Evolutionary conservation across 2,113 vertebrate genomes (phyloP), one percentile per base, ranked within the genome.

Genomic region (Pagrus major): DNA sequence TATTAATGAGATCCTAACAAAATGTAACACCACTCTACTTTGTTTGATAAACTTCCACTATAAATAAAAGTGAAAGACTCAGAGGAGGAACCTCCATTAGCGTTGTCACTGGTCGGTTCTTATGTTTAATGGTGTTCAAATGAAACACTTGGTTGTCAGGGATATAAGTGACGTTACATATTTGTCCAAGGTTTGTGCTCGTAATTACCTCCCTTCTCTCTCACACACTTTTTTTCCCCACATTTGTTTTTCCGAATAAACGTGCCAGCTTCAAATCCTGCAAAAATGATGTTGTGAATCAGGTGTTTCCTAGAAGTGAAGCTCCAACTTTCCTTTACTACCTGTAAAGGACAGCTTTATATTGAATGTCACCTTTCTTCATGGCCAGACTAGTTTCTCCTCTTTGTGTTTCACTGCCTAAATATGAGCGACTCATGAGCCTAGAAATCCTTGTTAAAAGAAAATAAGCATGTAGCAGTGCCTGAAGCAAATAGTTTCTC

Each of bases 401-500:
- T 59, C 72, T n/a, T 76, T 78, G 46, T 65, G 49, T 89, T 83
- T 83, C 47, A 52, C 21, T 55, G 4, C 54, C 69, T 72, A 49
- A 61, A 89, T 76, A 67, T 75, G n/a, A 71, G 39, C 68, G 35
- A 66, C 75, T 58, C 58, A 66, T 63, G 44, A 76, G 39, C 18
- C 69, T 73, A 5, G 42, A 87, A 78, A 68, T 76, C 74, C 89
- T 90, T 71, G 73, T 91, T 90, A 88, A 90, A 87, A 27, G 74
- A 84, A 81, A 88, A 88, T 76, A 84, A 83, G 87, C 64, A 84
- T 63, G 72, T 71, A 76, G 75, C 59, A 51, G 76, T 29, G 88
- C 92, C 93, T 71, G 76, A 64, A 90, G 93, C 89, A 76, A 87
- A 93, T 92, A 89, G 81, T 88, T 93, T 71, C 47, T 47, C 46